phyloP scores from a whole-genome alignment of 2,888 invertebrate species.

The Drosophila gaucha region DNA sequence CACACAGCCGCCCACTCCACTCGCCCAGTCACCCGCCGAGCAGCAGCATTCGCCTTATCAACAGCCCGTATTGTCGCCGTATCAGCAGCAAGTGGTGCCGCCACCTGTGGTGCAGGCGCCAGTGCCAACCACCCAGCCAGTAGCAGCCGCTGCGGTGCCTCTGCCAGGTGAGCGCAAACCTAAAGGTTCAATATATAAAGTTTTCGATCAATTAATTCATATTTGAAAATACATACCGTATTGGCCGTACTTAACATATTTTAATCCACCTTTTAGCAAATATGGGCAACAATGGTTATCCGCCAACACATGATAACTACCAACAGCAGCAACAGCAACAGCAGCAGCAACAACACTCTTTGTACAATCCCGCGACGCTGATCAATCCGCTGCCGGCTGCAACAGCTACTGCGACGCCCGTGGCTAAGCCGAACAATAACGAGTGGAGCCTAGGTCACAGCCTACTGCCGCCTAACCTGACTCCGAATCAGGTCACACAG shows the following conservation, averaged over 20 bases:
- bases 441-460: slow-evolving; percentile 68
- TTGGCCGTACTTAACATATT: too few relatives aligned
- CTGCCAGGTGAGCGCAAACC: slow-evolving; percentile 59
- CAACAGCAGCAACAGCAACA: slow-evolving; percentile 57
- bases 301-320: slow-evolving; percentile 52
- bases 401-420: slow-evolving; percentile 23
- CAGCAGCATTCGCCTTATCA: slow-evolving; percentile 85
- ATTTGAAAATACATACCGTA: too few relatives aligned
- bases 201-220: too few relatives aligned
- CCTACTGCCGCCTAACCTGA: slow-evolving; percentile 56
- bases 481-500: slow-evolving; percentile 27
- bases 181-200: too few relatives aligned
- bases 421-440: slow-evolving; percentile 43
- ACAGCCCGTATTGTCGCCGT: slow-evolving; percentile 85
- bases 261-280: slow-evolving; percentile 7
- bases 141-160: slow-evolving; percentile 34
- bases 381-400: slow-evolving; percentile 61
- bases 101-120: slow-evolving; percentile 81
- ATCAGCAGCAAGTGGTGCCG: slow-evolving; percentile 76
- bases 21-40: slow-evolving; percentile 82
- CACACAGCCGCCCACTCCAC: slow-evolving; percentile 80
- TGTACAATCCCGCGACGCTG: slow-evolving; percentile 70
- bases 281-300: slow-evolving; percentile 53
- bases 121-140: slow-evolving; percentile 73
- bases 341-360: slow-evolving; percentile 63